Base-by-base conservation (phyloP, 37 sponge, comb jelly and placozoan genomes). In the Haliclona indistincta region DNA sequence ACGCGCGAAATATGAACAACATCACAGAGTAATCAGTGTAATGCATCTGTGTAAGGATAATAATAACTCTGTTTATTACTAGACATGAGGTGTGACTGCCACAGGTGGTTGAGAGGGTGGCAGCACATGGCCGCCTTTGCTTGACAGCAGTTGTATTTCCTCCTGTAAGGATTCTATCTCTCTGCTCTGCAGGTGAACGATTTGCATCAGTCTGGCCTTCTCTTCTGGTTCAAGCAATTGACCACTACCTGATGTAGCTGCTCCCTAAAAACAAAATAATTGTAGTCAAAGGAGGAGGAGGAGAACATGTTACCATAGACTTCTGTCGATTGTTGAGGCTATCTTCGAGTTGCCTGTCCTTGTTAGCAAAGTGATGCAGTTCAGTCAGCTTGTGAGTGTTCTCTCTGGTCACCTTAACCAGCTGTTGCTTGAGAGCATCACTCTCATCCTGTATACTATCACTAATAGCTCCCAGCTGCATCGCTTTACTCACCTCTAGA, bases 81-180 rank as follows among this genome's bases (percentile, higher is more conserved):
- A n/a, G n/a, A n/a, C n/a, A n/a, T n/a, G n/a, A n/a, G n/a, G n/a
- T n/a, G n/a, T n/a, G n/a, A n/a, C n/a, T n/a, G n/a, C n/a, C 28
- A 79, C 68, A 10, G 97, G 87, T 38, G 91, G 91, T 53, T 86
- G 88, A 3, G 76, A 56, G 43, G 97, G 97, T 4, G 98, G 95
- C 32, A 92, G 74, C 43, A 92, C 79, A 73, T 89, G 93, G 7
- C 96, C 90, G n/a, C 91, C 96, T 56, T 97, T 97, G 22, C 56
- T 69, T 3, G 81, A 86, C 23, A 97, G 91, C 1, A 81, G 42
- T 28, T 75, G 63, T 52, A 97, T 95, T 64, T 95, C 98, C 22
- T 80, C 88, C 71, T 83, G 81, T 39, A 97, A 60, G 33, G 81
- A 76, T 38, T 89, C 82, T 23, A 97, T 80, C 55, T 97, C 96